These are phyloP conservation scores for Cyrtonyx montezumae DNA, from an alignment of 2,113 vertebrate species.

Conservation along the genomic window DNA sequence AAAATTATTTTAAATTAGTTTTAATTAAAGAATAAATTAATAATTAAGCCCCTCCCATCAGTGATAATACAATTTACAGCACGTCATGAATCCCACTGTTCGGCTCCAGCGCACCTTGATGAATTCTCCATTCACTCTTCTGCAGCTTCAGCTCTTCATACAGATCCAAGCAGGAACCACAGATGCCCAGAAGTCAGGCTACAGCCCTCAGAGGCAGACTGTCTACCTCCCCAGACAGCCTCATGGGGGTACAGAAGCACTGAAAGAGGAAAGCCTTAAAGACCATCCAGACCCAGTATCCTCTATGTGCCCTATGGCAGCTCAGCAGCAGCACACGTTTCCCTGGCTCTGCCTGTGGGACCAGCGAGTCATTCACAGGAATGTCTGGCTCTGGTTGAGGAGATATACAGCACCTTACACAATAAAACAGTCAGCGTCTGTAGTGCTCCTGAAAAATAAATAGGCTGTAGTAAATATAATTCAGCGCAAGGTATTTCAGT, in stretches of 20 bases:
- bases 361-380: background rate
- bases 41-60: background rate
- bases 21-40: constrained; percentile 38
- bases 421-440: background rate
- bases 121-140: background rate
- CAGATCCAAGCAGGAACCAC: background rate
- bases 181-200: rapidly evolving
- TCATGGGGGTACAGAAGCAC: background rate
- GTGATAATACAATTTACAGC: background rate
- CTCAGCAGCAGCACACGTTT: background rate
- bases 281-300: background rate
- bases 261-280: background rate
- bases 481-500: background rate
- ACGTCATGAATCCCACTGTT: background rate
- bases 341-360: background rate
- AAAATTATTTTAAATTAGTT: background rate
- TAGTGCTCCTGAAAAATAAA: background rate
- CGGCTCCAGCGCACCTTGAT: background rate
- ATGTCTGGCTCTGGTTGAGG: background rate
- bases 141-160: background rate
- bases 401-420: background rate
- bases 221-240: background rate
- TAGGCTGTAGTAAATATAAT: background rate
- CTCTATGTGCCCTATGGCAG: no score
- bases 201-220: rapidly evolving